Conservation (phyloP, 1,140 invertebrate species). For the Caenorhabditis briggsae region DNA sequence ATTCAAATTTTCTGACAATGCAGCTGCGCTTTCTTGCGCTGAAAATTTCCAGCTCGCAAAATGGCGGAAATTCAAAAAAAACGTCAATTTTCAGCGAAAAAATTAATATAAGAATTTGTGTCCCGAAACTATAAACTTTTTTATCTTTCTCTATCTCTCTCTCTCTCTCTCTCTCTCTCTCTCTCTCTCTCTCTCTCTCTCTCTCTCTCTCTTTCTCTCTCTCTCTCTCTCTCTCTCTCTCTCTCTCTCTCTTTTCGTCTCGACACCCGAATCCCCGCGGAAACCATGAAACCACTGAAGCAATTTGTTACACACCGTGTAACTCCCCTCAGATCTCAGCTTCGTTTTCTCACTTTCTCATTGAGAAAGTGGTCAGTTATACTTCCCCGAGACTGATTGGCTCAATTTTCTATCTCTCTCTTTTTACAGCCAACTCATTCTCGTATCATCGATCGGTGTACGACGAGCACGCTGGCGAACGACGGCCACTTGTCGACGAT, state of each 20-base stretch:
- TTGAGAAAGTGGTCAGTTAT: constrained; percentile 46
- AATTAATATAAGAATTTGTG: no score
- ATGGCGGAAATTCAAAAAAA: no score
- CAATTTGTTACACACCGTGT: constrained; percentile 47
- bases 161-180: not conserved
- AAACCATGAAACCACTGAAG: not conserved
- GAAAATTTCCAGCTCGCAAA: no score
- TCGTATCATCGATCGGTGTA: constrained; percentile 55
- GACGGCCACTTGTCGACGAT: constrained; percentile 40
- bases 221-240: not conserved
- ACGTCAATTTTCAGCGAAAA: no score
- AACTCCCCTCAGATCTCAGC: not conserved
- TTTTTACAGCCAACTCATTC: constrained; percentile 39
- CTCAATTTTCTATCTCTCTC: not conserved
- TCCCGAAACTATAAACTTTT: constrained; percentile 13
- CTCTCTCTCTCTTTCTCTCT: not conserved
- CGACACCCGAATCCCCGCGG: no score
- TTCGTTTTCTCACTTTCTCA: not conserved
- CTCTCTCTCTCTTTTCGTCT: not conserved
- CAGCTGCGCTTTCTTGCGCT: no score
- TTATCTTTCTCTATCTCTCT: not conserved
- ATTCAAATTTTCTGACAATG: no score
- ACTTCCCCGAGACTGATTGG: not conserved
- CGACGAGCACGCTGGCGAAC: constrained; percentile 48
- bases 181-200: not conserved